These are phyloP conservation scores for Callospermophilus lateralis DNA, from an alignment of 2,113 vertebrate genomes.

Conservation along the genomic window DNA sequence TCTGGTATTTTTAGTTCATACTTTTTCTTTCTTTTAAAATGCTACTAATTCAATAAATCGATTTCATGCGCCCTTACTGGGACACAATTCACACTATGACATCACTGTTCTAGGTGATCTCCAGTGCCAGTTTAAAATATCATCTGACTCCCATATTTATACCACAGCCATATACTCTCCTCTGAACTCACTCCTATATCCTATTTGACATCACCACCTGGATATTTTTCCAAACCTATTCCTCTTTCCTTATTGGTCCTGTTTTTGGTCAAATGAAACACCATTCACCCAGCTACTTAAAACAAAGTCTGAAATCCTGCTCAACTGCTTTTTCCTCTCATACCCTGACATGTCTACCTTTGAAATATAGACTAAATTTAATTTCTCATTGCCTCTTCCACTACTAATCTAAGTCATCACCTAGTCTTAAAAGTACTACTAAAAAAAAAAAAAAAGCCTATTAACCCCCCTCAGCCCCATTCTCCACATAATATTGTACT, in stretches of 20 bases:
- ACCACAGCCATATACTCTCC: not conserved
- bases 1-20: not conserved
- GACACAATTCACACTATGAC: not conserved
- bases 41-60: not conserved
- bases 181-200: not conserved
- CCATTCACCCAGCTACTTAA: not conserved
- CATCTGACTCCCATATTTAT: not conserved
- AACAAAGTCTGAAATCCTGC: not conserved
- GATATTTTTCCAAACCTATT: not conserved
- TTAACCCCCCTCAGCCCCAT: not conserved
- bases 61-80: not conserved
- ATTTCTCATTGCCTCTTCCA: not conserved
- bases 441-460: not conserved
- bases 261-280: not conserved
- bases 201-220: not conserved
- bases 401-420: not conserved
- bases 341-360: not conserved
- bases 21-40: not conserved
- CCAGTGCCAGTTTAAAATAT: not conserved
- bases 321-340: not conserved
- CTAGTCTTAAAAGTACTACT: not conserved
- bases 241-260: not conserved
- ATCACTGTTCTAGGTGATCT: not conserved
- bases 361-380: conserved; percentile 1
- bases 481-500: not conserved